phyloP scores from a whole-genome alignment of 1,140 invertebrate species.

The Dendroctonus ponderosae region DNA sequence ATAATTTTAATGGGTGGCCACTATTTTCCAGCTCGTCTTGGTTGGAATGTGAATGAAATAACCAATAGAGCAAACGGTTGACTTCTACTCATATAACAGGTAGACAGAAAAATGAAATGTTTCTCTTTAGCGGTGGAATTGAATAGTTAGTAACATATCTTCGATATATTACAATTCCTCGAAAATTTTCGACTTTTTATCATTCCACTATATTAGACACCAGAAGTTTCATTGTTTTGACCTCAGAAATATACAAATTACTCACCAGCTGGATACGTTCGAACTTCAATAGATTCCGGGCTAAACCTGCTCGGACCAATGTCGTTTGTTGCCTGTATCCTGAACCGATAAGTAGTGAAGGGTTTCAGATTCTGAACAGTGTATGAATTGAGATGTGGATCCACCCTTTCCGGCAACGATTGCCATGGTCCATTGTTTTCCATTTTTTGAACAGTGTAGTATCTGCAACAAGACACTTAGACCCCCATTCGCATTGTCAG shows the following conservation, averaged over 20 bases:
- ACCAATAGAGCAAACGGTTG: too few relatives aligned
- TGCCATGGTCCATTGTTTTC: constrained; percentile 82
- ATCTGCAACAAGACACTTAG: constrained; percentile 51
- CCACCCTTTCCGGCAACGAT: constrained; percentile 76
- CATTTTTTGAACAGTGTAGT: constrained; percentile 88
- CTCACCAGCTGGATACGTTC: constrained; percentile 79
- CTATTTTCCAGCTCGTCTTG: too few relatives aligned
- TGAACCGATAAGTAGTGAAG: constrained; percentile 87
- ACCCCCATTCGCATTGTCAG: neutral
- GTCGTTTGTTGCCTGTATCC: constrained; percentile 95
- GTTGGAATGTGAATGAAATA: too few relatives aligned
- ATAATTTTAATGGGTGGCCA: too few relatives aligned
- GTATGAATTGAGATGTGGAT: constrained; percentile 79
- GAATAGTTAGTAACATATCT: neutral
- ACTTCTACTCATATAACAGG: too few relatives aligned
- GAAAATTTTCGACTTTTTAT: too few relatives aligned
- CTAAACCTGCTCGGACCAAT: constrained; percentile 92
- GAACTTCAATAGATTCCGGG: constrained; percentile 80
- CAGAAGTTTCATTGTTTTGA: neutral
- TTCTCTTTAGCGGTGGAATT: neutral
- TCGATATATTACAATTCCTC: too few relatives aligned
- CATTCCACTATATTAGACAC: neutral
- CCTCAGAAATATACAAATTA: neutral
- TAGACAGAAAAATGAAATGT: too few relatives aligned
- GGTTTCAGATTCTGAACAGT: constrained; percentile 83